phyloP scores from a whole-genome alignment of 2,888 invertebrate genomes.

The Serrognathus titanus region DNA sequence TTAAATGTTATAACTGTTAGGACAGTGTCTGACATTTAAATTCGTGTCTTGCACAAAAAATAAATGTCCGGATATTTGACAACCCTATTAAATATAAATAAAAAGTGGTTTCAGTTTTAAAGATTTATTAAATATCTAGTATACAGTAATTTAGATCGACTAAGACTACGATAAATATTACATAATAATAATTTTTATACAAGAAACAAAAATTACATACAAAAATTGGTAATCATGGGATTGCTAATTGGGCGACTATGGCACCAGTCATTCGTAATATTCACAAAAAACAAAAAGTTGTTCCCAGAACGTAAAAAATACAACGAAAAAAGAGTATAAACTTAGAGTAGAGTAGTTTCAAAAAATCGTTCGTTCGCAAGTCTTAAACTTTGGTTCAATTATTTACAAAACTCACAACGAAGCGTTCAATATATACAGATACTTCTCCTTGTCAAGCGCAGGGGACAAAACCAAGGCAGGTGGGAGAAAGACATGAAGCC shows the following conservation, averaged over 20 bases:
- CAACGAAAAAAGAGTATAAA: conserved; percentile 1
- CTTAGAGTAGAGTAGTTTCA: conserved; percentile 5
- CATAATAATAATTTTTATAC: conserved; percentile 15
- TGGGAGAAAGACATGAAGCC: too few relatives aligned
- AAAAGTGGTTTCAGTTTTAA: background rate
- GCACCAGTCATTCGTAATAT: conserved; percentile 11
- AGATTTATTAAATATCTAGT: conserved; percentile 14
- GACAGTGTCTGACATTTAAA: too few relatives aligned
- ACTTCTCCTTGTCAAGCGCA: conserved; percentile 13
- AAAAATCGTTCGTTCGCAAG: conserved; percentile 22
- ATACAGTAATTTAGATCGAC: conserved; percentile 11
- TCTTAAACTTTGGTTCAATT: conserved; percentile 40
- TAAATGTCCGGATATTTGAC: too few relatives aligned
- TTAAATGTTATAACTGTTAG: too few relatives aligned
- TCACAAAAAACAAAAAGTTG: background rate
- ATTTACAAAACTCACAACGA: conserved; percentile 41
- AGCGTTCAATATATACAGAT: conserved; percentile 43
- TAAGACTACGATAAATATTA: conserved; percentile 15
- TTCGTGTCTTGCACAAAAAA: too few relatives aligned
- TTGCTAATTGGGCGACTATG: conserved; percentile 9
- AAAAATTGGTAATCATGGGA: conserved; percentile 8
- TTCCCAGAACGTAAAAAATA: background rate
- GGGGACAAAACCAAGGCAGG: background rate
- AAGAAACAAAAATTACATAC: conserved; percentile 11
- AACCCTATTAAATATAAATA: too few relatives aligned